phyloP scores from a whole-genome alignment of 2,888 invertebrate species.

The Drosophila leonis region DNA sequence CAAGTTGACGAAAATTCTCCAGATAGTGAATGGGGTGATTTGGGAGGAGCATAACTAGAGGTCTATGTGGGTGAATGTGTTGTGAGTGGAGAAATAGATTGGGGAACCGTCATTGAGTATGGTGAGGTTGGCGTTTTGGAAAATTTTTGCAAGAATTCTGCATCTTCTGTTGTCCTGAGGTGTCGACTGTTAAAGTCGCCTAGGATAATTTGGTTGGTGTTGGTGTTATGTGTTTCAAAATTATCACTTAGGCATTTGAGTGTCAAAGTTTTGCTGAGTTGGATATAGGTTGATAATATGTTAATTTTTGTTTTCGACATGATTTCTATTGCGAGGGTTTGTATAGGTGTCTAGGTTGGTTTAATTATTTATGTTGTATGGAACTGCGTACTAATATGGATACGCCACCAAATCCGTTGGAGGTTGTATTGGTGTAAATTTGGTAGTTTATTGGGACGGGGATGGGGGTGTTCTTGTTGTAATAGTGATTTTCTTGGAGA shows the following conservation, averaged over 20 bases:
- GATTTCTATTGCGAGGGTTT: too few relatives aligned
- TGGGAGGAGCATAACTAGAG: slow-evolving; percentile 5
- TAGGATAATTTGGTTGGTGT: slow-evolving; percentile 9
- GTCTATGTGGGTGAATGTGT: slow-evolving; percentile 10
- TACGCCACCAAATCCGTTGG: slow-evolving; percentile 6
- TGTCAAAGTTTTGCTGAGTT: too few relatives aligned
- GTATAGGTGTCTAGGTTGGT: background rate
- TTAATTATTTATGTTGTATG: background rate
- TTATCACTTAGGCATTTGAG: too few relatives aligned
- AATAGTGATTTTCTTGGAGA: background rate
- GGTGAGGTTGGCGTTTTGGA: slow-evolving; percentile 1
- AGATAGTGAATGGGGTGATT: slow-evolving; percentile 1
- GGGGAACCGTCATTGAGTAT: slow-evolving; percentile 10
- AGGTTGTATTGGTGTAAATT: slow-evolving; percentile 8
- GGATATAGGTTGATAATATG: too few relatives aligned
- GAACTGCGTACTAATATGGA: background rate
- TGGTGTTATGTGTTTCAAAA: background rate
- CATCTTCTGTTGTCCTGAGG: slow-evolving; percentile 10
- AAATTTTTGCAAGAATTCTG: slow-evolving; percentile 10
- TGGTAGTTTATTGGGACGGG: slow-evolving; percentile 10
- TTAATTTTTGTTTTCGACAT: too few relatives aligned
- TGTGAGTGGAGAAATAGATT: background rate
- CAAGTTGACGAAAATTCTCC: too few relatives aligned
- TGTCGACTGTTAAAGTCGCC: slow-evolving; percentile 21
- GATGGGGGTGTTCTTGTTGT: background rate